A percentile compares a stretch with the other conserved stretches of the same genome.
These are phyloP conservation scores for Aurelia coerulea DNA, from an alignment of 30 jellyfish, hydroid and myxozoan genomes.

Conservation along the genomic window DNA sequence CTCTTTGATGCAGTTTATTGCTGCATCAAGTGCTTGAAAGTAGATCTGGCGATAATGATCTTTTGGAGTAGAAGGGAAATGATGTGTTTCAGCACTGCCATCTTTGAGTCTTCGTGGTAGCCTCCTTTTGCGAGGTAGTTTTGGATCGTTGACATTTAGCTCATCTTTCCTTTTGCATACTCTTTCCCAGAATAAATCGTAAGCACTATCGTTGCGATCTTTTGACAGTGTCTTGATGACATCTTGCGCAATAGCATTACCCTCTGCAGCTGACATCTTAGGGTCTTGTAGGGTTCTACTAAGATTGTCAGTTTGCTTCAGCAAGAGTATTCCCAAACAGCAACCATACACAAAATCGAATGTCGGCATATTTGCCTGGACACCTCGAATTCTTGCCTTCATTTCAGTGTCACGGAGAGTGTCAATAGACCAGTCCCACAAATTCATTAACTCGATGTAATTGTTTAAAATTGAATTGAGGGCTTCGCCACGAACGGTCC, in stretches of 20 bases:
- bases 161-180: constrained; percentile 58
- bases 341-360: constrained; percentile 43
- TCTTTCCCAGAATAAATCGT: constrained; percentile 58
- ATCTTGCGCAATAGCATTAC: constrained; percentile 44
- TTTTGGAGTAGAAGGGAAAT: constrained; percentile 73
- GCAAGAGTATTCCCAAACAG: constrained; percentile 33
- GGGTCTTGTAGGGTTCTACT: constrained; percentile 55
- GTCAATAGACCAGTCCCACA: constrained; percentile 70
- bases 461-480: constrained; percentile 54
- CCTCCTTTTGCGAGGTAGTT: constrained; percentile 80
- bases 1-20: constrained; percentile 39
- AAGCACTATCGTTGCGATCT: constrained; percentile 33
- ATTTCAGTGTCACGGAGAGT: constrained; percentile 37
- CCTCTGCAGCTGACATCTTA: constrained; percentile 54
- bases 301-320: constrained; percentile 48
- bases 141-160: constrained; percentile 76
- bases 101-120: constrained; percentile 57
- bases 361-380: constrained; percentile 57
- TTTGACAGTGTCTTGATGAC: constrained; percentile 47
- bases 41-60: constrained; percentile 48
- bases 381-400: constrained; percentile 53
- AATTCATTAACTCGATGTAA: constrained; percentile 39
- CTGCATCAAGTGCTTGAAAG: constrained; percentile 40
- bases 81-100: constrained; percentile 62
- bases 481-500: constrained; percentile 71